Percentiles rank a stretch among this genome's conserved stretches.
Evolutionary conservation across 2,888 invertebrate species (phyloP).

Genomic region (Synanthedon vespiformis): DNA sequence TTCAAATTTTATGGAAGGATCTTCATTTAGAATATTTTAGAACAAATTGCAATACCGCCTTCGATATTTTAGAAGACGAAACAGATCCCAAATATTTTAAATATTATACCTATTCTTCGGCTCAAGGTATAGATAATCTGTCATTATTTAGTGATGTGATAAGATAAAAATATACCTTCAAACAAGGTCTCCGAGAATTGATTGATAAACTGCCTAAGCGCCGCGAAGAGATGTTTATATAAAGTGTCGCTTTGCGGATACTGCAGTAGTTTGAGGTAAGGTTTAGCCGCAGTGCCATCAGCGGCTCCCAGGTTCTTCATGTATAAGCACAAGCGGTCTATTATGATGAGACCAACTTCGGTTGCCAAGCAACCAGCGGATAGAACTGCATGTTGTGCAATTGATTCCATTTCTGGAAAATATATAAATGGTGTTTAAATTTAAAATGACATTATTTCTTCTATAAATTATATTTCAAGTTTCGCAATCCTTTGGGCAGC

Average conservation of each 20-base stretch:
- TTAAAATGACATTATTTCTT: not conserved
- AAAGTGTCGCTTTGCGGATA: slow-evolving; percentile 91
- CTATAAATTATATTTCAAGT: not conserved
- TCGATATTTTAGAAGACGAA: too few relatives aligned
- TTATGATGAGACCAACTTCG: slow-evolving; percentile 88
- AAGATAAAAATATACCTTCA: slow-evolving; percentile 71
- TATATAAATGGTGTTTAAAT: not conserved
- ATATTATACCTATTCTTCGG: too few relatives aligned
- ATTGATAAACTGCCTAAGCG: slow-evolving; percentile 91
- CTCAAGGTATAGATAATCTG: too few relatives aligned
- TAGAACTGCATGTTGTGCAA: slow-evolving; percentile 52
- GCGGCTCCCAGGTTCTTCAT: slow-evolving; percentile 83
- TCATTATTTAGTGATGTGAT: not conserved
- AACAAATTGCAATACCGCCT: too few relatives aligned
- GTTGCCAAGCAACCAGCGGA: slow-evolving; percentile 76
- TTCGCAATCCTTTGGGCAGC: too few relatives aligned
- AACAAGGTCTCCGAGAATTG: slow-evolving; percentile 87
- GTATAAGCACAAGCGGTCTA: slow-evolving; percentile 89
- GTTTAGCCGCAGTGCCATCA: slow-evolving; percentile 84
- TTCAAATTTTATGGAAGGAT: too few relatives aligned
- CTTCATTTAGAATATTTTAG: too few relatives aligned
- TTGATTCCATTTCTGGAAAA: slow-evolving; percentile 45
- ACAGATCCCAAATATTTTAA: too few relatives aligned
- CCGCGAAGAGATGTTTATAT: slow-evolving; percentile 92
- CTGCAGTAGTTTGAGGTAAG: slow-evolving; percentile 88